phyloP scores from a whole-genome alignment of 2,888 invertebrate genomes.

The Xestia sexstrigata region DNA sequence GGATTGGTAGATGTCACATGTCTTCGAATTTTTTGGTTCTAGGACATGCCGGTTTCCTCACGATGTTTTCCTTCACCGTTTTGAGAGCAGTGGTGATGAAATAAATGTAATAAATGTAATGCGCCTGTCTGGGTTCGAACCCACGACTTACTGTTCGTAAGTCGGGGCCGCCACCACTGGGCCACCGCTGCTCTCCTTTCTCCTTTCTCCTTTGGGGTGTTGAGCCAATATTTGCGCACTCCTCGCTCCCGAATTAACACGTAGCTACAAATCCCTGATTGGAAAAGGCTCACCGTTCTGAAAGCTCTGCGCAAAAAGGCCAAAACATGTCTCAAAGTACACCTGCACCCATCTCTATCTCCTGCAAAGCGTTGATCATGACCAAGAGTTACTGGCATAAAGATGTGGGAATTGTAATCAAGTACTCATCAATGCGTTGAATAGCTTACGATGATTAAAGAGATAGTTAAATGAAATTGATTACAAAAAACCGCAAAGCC shows the following conservation, averaged over 20 bases:
- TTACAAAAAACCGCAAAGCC: not conserved
- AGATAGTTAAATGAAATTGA: not conserved
- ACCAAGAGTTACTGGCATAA: not conserved
- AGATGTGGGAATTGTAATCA: not conserved
- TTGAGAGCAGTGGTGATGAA: too few species aligned
- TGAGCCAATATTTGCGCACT: slow-evolving; percentile 27
- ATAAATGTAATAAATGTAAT: too few species aligned
- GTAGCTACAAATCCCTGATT: slow-evolving; percentile 39
- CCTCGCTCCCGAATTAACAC: slow-evolving; percentile 36
- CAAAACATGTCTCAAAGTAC: slow-evolving; percentile 12
- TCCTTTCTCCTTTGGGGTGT: not conserved
- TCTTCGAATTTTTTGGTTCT: too few species aligned
- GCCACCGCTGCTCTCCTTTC: too few species aligned
- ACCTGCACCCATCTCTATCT: not conserved
- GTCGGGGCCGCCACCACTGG: too few species aligned
- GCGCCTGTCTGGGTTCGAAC: too few species aligned
- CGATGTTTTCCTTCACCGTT: too few species aligned
- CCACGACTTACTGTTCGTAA: too few species aligned
- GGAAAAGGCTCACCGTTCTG: slow-evolving; percentile 31
- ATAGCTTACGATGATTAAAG: not conserved
- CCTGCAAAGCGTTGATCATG: not conserved
- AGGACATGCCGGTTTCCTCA: too few species aligned
- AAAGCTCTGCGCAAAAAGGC: slow-evolving; percentile 21
- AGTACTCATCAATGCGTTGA: not conserved
- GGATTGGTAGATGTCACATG: too few species aligned